Conservation (phyloP, 2,797 vertebrate species). For the Naso thynnoides region DNA sequence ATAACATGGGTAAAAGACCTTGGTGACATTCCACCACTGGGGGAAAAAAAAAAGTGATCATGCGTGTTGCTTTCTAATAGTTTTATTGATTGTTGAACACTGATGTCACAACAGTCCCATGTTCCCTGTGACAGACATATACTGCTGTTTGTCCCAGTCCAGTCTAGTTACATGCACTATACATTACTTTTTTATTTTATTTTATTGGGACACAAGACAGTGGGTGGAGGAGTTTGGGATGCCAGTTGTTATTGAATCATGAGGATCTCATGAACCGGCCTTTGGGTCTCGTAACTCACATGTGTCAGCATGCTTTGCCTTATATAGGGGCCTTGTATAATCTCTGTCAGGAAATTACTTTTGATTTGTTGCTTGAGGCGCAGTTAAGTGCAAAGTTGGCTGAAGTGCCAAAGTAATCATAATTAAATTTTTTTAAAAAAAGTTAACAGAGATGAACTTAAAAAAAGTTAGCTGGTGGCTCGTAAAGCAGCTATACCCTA, state of each 20-base stretch:
- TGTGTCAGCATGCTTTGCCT: conserved; percentile 23
- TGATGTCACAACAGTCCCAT: conserved; percentile 7
- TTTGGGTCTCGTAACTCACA: conserved; percentile 19
- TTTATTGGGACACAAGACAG: conserved; percentile 18
- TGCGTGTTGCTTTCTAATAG: background rate
- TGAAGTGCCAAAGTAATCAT: background rate
- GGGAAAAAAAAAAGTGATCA: background rate
- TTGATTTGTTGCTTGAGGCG: background rate
- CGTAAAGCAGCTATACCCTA: conserved; percentile 8
- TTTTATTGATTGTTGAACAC: conserved; percentile 24
- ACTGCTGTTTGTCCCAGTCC: background rate
- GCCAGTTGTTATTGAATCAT: conserved; percentile 36
- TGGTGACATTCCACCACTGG: no score
- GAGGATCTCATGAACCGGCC: conserved; percentile 24
- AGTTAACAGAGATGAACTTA: background rate
- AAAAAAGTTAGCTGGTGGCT: background rate
- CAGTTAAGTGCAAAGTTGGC: conserved; percentile 1
- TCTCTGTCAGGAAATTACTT: conserved; percentile 7
- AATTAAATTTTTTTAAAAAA: background rate
- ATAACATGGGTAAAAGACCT: no score
- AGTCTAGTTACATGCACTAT: background rate
- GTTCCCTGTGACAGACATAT: background rate
- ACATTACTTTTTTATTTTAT: no score
- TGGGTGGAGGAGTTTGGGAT: conserved; percentile 11
- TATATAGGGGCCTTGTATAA: conserved; percentile 10